These are phyloP conservation scores for Lacanobia oleracea DNA, from an alignment of 2,888 invertebrate genomes.

Conservation along the genomic window DNA sequence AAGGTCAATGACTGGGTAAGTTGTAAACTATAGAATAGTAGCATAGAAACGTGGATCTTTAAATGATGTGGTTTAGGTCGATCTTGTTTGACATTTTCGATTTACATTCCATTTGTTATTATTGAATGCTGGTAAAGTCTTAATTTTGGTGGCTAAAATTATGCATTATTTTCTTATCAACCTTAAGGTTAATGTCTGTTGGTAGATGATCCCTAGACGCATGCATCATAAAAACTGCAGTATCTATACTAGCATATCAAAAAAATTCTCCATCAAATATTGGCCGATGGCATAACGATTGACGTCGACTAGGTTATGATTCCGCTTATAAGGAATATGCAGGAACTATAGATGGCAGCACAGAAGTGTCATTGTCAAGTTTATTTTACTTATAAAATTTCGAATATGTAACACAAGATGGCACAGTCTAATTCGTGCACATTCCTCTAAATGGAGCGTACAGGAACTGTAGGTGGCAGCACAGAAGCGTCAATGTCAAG, in stretches of 20 bases:
- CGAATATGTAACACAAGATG: too few species aligned
- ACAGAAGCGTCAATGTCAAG: too few species aligned
- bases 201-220: neutral
- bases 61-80: neutral
- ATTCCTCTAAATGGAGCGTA: too few species aligned
- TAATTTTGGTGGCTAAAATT: neutral
- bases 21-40: neutral
- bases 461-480: too few species aligned
- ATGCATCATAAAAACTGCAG: neutral
- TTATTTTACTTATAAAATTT: too few species aligned
- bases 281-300: too few species aligned
- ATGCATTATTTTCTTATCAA: neutral
- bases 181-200: neutral
- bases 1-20: conserved; percentile 95
- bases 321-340: neutral
- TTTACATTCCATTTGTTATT: neutral
- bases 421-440: too few species aligned
- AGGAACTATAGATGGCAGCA: too few species aligned
- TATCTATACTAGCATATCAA: too few species aligned
- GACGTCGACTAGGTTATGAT: neutral
- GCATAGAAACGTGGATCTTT: neutral
- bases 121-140: neutral
- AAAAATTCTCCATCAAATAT: too few species aligned
- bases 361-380: too few species aligned
- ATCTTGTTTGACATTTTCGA: neutral